Conservation (phyloP, 2,113 vertebrate species). For the Mus spicilegus region DNA sequence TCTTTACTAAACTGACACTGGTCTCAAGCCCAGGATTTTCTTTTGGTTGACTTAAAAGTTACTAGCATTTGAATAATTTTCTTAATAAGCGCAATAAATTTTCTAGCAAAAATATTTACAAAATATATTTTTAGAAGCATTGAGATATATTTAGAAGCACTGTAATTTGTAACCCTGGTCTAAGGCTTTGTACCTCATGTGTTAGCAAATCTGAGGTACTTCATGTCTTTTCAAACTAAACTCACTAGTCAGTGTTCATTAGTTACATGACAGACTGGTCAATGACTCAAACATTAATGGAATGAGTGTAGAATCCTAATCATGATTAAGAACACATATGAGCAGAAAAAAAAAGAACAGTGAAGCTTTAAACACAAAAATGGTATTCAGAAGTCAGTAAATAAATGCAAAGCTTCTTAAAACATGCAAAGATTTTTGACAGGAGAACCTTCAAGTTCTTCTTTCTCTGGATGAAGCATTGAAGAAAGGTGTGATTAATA, state of each 20-base stretch:
- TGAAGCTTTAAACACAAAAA: neutral
- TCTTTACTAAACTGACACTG: neutral
- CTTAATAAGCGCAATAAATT: neutral
- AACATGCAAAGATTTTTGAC: constrained; percentile 9
- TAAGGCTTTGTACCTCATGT: neutral
- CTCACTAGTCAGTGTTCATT: neutral
- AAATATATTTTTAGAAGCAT: neutral
- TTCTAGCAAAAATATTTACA: constrained; percentile 16
- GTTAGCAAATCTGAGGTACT: neutral
- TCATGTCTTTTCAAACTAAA: neutral
- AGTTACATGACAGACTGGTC: neutral
- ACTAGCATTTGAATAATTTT: neutral
- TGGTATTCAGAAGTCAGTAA: constrained; percentile 20
- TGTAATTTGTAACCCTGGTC: neutral
- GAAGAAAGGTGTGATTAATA: neutral
- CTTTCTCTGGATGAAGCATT: neutral
- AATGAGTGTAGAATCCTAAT: neutral
- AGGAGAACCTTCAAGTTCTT: neutral
- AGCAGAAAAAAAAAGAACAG: neutral
- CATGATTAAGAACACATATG: neutral
- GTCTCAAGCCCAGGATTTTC: neutral
- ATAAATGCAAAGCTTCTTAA: constrained; percentile 24
- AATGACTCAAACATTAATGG: neutral
- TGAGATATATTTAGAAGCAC: neutral
- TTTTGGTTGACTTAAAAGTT: neutral